phyloP scores from a whole-genome alignment of 2,113 vertebrate genomes.

The Hystrix cristata region DNA sequence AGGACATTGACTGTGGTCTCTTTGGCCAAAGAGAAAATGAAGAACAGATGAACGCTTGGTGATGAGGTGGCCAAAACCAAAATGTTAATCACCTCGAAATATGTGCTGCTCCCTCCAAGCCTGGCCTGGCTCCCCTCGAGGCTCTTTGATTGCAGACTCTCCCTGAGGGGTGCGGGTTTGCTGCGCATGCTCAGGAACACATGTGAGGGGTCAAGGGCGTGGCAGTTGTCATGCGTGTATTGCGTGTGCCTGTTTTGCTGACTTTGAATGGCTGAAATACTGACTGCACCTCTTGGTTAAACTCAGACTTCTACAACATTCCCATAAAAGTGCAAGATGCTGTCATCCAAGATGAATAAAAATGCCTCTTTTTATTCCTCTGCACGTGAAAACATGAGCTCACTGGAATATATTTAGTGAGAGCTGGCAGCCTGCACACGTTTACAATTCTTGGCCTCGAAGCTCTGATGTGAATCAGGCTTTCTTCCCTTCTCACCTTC shows the following conservation, averaged over 20 bases:
- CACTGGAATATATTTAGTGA: slow-evolving; percentile 84
- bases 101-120: not conserved
- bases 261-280: not conserved
- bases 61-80: slow-evolving; percentile 33
- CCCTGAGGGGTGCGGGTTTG: not conserved
- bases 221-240: not conserved
- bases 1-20: slow-evolving; percentile 38
- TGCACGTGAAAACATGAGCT: slow-evolving; percentile 87
- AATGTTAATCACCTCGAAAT: slow-evolving; percentile 53
- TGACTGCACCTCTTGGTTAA: not conserved
- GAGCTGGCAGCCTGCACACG: slow-evolving; percentile 84
- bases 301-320: not conserved
- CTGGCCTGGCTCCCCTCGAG: not conserved
- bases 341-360: slow-evolving; percentile 82
- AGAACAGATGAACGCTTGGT: slow-evolving; percentile 69
- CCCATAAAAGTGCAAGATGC: slow-evolving; percentile 52
- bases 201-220: not conserved
- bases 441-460: slow-evolving; percentile 77
- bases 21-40: slow-evolving; percentile 75
- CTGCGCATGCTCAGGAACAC: not conserved
- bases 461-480: slow-evolving; percentile 71
- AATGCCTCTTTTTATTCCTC: slow-evolving; percentile 77
- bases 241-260: not conserved
- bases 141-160: not conserved
- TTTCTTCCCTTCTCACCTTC: slow-evolving; percentile 20